These are phyloP conservation scores for Mesitornis unicolor DNA, from an alignment of 2,113 vertebrate genomes.

Conservation along the genomic window DNA sequence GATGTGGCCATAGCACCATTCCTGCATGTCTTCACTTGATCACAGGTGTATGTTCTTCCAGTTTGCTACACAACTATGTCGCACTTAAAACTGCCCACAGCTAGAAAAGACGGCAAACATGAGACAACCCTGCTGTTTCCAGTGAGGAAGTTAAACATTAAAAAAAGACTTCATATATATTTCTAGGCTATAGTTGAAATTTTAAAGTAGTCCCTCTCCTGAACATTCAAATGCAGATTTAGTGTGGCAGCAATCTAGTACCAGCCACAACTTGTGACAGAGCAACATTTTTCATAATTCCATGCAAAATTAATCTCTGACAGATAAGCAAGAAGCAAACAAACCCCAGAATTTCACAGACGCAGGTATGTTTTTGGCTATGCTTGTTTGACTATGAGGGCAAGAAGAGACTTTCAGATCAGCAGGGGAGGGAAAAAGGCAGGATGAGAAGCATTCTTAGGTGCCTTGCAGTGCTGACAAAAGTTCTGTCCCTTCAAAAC, in stretches of 20 bases:
- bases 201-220: background rate
- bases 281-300: background rate
- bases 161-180: background rate
- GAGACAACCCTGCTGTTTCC: background rate
- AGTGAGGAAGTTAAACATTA: background rate
- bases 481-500: background rate
- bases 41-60: background rate
- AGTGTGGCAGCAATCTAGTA: background rate
- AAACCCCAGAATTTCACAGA: background rate
- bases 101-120: background rate
- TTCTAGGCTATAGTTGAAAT: background rate
- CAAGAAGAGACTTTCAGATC: background rate
- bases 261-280: background rate
- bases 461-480: background rate
- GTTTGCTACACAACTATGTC: background rate
- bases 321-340: background rate
- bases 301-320: background rate
- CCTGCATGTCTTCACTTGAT: background rate
- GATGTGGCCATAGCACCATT: background rate
- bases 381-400: background rate
- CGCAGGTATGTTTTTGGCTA: rapidly evolving
- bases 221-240: background rate
- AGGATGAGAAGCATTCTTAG: background rate
- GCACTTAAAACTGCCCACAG: background rate
- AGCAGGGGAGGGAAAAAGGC: background rate